Evolutionary conservation across 2,888 invertebrate species (phyloP), one percentile per base, ranked within the genome.

Genomic region (Tipula unca): DNA sequence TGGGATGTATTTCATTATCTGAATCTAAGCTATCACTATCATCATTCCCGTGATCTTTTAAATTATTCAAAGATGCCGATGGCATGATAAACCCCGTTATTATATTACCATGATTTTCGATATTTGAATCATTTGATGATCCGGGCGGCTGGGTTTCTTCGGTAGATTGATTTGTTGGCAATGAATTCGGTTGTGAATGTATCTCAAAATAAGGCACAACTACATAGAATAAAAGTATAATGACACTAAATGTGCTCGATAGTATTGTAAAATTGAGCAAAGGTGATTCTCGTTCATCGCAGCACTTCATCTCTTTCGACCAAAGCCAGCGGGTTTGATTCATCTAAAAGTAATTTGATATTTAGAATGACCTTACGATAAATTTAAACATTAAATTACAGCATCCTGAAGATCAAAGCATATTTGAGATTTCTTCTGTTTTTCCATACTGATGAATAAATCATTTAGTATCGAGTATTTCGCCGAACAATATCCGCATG

Each of bases 261-360:
- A 85, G 3, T 54, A 85, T 29, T 6, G 85, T 29, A 35, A 85
- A 85, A 25, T 6, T 32, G 17, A 54, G 6, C 8, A 85, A 29
- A 32, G 85, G 54, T 17, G 48, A 48, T 29, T 85, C 29, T n/a
- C 48, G 35, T 29, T 85, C 85, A 42, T 86, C 85, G 54, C 86
- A 86, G 39, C 86, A 87, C 3, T 86, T 86, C 85, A 87, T 86
- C 2, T 69, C 85, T 86, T 86, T 86, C 29, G 87, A 87, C 87
- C 87, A 87, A 4, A 35, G 17, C 13, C 39, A 83, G 25, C 87
- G 85, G 8, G 86, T 87, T 85, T 86, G 84, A 69, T 87, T 87
- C 86, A 87, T 87, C 87, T 87, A 32, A 35, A 42, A 85, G 29
- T 29, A 29, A 84, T 13, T 20, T 20, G 13, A 29, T 36, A 36